Base-by-base conservation (phyloP, 2,888 invertebrate genomes). In the Bombylius discolor region DNA sequence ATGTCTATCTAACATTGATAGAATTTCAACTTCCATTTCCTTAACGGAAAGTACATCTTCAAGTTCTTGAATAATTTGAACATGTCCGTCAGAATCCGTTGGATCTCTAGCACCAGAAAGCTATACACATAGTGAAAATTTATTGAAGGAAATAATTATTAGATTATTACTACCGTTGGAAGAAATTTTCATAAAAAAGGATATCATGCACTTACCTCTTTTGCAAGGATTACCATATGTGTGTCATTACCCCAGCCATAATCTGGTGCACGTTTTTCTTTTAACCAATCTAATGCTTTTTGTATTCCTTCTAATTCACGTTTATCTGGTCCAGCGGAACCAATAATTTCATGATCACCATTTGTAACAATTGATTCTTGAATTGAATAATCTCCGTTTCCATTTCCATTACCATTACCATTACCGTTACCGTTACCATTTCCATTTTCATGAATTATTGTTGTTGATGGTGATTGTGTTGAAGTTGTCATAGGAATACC, bases 191-290 rank as follows among this genome's bases (percentile, higher is more conserved):
- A 33, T 4, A 9, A 12, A 23, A 7, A 52, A 51, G 33, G n/a
- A 14, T 13, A 51, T 87, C 79, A 42, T 36, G 4, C 34, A 44
- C 5, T 8, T 50, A 55, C 50, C 73, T 89, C 85, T 56, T 91
- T 78, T 42, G 90, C 88, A 47, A 89, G 78, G 67, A 91, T 80
- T 4, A 88, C 89, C 65, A 86, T 84, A 60, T 90, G 86, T 0
- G 91, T 91, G 66, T 89, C 89, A 64, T 88, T 87, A 45, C 83
- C 84, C 88, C 89, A 90, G 6, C 89, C 89, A 79, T 84, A 87
- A 68, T 89, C 85, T 4, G 79, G 76, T 63, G 83, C 83, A 33
- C 89, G 79, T 64, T 87, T 86, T 62, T 81, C 80, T 67, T 85
- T 78, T 32, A 89, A 73, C 80, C 88, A 89, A 62, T 84, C 80